Percentiles rank a stretch among this genome's conserved stretches.
Evolutionary conservation across 2,797 vertebrate species (phyloP).

Genomic region (Acipenser transmontanus): DNA sequence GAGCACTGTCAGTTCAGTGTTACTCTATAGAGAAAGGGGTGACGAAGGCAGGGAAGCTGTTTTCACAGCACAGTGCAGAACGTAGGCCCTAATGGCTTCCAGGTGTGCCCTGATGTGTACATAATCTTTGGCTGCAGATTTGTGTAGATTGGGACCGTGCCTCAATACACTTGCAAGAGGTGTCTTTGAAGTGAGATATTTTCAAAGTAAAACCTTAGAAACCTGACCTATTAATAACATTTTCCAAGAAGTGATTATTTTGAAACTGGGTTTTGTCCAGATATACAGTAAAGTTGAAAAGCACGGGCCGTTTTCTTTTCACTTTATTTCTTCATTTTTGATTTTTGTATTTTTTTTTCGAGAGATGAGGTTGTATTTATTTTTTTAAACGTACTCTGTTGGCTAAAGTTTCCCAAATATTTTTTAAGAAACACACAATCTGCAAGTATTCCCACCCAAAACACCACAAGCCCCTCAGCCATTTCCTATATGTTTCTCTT

Average conservation of each 20-base stretch:
- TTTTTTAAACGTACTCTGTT: slow-evolving; percentile 45
- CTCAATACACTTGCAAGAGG: slow-evolving; percentile 61
- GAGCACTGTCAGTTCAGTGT: slow-evolving; percentile 46
- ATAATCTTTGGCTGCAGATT: slow-evolving; percentile 43
- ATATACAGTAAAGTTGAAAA: slow-evolving; percentile 36
- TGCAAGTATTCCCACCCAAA: slow-evolving; percentile 37
- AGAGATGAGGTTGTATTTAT: slow-evolving; percentile 44
- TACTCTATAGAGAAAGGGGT: slow-evolving; percentile 43
- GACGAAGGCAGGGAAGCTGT: slow-evolving; percentile 46
- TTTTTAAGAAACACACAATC: slow-evolving; percentile 33
- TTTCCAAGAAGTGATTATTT: slow-evolving; percentile 42
- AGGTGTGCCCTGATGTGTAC: slow-evolving; percentile 59
- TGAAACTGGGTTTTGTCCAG: slow-evolving; percentile 34
- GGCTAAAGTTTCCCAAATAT: slow-evolving; percentile 47
- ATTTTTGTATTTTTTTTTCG: slow-evolving; percentile 15
- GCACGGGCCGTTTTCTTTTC: slow-evolving; percentile 31
- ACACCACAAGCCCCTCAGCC: slow-evolving; percentile 35
- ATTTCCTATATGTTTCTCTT: slow-evolving; percentile 33
- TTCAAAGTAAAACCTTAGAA: slow-evolving; percentile 34
- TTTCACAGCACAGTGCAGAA: slow-evolving; percentile 40
- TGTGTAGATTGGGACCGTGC: slow-evolving; percentile 59
- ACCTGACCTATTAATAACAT: slow-evolving; percentile 26
- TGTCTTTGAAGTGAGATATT: slow-evolving; percentile 63
- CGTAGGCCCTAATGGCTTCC: slow-evolving; percentile 65
- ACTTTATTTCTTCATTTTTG: neutral